phyloP scores from a whole-genome alignment of 2,113 vertebrate species.

The Nymphicus hollandicus region DNA sequence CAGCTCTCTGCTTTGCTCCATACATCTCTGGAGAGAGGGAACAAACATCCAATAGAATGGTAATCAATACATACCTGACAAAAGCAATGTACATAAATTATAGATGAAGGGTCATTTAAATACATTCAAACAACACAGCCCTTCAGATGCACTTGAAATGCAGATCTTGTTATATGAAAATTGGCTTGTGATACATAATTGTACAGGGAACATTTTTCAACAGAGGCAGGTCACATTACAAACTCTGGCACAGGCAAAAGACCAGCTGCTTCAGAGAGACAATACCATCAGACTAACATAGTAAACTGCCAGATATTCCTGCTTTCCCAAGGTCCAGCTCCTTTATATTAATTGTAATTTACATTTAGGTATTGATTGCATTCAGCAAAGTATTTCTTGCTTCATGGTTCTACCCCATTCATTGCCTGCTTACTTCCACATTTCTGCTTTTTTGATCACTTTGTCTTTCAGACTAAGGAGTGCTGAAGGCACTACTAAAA shows the following conservation, averaged over 20 bases:
- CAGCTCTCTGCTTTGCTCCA: neutral
- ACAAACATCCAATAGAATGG: neutral
- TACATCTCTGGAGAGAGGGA: neutral
- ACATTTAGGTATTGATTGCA: neutral
- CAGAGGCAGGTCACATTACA: neutral
- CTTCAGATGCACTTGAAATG: constrained; percentile 4
- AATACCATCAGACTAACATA: neutral
- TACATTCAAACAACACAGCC: neutral
- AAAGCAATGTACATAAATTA: neutral
- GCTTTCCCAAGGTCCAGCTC: neutral
- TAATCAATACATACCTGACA: constrained; percentile 42
- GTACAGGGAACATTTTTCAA: neutral
- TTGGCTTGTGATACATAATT: neutral
- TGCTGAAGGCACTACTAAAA: neutral
- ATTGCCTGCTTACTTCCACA: neutral
- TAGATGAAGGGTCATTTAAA: constrained; percentile 30
- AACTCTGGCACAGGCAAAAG: neutral
- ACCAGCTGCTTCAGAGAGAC: neutral
- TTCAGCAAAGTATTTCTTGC: neutral
- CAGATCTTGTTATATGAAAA: neutral
- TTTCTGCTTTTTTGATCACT: neutral
- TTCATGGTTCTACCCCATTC: neutral
- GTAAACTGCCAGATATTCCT: neutral
- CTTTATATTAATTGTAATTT: neutral
- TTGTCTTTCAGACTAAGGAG: neutral